A percentile compares a stretch with the other conserved stretches of the same genome.
These are phyloP conservation scores for Colostygia pectinataria DNA, from an alignment of 2,888 invertebrate genomes.

Conservation along the genomic window DNA sequence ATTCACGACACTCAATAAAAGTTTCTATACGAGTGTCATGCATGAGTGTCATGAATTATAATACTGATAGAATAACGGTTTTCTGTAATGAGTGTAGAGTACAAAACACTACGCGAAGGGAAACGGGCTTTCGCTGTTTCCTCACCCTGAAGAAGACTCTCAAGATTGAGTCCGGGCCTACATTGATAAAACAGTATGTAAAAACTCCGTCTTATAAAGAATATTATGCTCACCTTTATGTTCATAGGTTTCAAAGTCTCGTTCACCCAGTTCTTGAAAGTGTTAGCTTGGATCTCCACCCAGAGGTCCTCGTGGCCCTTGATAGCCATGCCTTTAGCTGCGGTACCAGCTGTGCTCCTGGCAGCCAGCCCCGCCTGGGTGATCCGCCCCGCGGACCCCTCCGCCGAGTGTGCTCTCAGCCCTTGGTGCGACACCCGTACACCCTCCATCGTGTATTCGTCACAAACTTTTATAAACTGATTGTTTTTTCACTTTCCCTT, in stretches of 20 bases:
- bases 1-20: too few species aligned
- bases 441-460: constrained; percentile 68
- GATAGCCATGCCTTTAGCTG: constrained; percentile 97
- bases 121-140: too few species aligned
- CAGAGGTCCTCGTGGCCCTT: constrained; percentile 97
- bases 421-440: constrained; percentile 84
- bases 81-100: too few species aligned
- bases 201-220: too few species aligned
- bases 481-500: constrained; percentile 48
- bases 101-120: too few species aligned
- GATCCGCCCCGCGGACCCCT: constrained; percentile 84
- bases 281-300: constrained; percentile 98
- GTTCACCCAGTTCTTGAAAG: constrained; percentile 99
- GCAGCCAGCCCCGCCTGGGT: constrained; percentile 93
- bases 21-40: too few species aligned
- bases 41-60: too few species aligned
- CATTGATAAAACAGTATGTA: too few species aligned
- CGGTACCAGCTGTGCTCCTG: constrained; percentile 94
- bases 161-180: too few species aligned
- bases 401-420: constrained; percentile 79
- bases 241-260: constrained; percentile 90
- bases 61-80: too few species aligned
- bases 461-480: constrained; percentile 40
- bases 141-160: too few species aligned
- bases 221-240: constrained; percentile 85